Conservation (phyloP, 2,888 invertebrate species). For the Epinotia brunnichana region DNA sequence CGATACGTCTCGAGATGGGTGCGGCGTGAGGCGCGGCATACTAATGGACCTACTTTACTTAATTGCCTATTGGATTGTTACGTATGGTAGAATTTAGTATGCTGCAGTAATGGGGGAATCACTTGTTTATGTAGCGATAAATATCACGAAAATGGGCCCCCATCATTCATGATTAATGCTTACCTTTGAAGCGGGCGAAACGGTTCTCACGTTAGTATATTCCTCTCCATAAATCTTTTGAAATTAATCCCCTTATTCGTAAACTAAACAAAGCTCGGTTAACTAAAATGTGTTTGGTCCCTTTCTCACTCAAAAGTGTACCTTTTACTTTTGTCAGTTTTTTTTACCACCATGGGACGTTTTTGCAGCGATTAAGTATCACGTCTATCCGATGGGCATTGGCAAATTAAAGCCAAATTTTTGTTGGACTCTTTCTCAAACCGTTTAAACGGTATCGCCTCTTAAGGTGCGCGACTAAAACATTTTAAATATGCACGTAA, state of each 20-base stretch:
- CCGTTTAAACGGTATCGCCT: too few relatives aligned
- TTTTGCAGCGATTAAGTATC: too few relatives aligned
- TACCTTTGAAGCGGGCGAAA: not conserved
- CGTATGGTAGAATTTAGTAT: conserved; percentile 40
- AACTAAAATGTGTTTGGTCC: too few relatives aligned
- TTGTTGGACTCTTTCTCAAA: too few relatives aligned
- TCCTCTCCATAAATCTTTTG: not conserved
- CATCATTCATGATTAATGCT: not conserved
- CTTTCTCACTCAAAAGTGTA: too few relatives aligned
- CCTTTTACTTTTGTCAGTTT: too few relatives aligned
- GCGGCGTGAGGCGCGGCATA: conserved; percentile 37
- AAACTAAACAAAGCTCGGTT: too few relatives aligned
- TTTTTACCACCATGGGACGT: too few relatives aligned
- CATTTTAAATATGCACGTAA: too few relatives aligned
- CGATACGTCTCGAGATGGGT: conserved; percentile 32
- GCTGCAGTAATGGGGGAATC: conserved; percentile 32
- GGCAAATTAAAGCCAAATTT: too few relatives aligned
- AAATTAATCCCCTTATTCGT: not conserved
- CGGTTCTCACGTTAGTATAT: not conserved
- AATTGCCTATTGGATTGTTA: conserved; percentile 43
- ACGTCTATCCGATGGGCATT: too few relatives aligned
- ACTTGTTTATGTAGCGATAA: conserved; percentile 35
- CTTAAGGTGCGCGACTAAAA: too few relatives aligned
- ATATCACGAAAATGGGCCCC: conserved; percentile 15
- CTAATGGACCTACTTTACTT: conserved; percentile 44